These are phyloP conservation scores for Casuarius casuarius DNA, from an alignment of 2,113 vertebrate species.

Conservation along the genomic window DNA sequence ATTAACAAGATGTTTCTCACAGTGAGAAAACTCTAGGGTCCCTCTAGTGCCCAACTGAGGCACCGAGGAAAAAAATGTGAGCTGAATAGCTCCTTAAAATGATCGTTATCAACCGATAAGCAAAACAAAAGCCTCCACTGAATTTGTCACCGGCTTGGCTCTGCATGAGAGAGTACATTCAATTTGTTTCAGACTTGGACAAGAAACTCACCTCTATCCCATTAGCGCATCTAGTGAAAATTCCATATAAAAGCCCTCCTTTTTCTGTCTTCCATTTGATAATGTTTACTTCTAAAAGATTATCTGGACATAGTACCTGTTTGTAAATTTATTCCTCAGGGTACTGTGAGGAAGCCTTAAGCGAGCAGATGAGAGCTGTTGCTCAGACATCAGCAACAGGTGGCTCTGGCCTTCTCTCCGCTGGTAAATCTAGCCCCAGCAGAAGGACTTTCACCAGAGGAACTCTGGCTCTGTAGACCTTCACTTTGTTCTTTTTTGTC, in stretches of 20 bases:
- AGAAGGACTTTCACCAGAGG: background rate
- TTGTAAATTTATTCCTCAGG: background rate
- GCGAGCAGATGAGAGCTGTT: background rate
- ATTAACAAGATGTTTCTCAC: background rate
- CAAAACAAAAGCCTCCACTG: background rate
- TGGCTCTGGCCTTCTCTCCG: background rate
- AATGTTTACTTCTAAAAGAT: background rate
- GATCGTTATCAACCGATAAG: background rate
- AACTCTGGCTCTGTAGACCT: background rate
- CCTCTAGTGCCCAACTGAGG: slow-evolving; percentile 25
- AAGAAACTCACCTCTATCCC: background rate
- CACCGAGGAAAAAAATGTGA: background rate
- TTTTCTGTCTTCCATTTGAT: background rate
- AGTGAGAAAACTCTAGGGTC: background rate
- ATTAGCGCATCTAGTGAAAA: background rate
- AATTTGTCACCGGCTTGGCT: background rate
- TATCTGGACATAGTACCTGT: background rate
- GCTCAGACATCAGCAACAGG: background rate
- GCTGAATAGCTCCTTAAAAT: background rate
- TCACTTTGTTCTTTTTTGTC: background rate
- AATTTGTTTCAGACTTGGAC: background rate
- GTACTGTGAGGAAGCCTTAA: background rate
- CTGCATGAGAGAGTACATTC: background rate
- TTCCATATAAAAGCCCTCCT: background rate
- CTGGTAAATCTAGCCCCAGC: background rate